Percentiles rank a stretch among this genome's conserved stretches.
phyloP scores from a whole-genome alignment of 2,113 vertebrate species.

The Mixornis gularis region DNA sequence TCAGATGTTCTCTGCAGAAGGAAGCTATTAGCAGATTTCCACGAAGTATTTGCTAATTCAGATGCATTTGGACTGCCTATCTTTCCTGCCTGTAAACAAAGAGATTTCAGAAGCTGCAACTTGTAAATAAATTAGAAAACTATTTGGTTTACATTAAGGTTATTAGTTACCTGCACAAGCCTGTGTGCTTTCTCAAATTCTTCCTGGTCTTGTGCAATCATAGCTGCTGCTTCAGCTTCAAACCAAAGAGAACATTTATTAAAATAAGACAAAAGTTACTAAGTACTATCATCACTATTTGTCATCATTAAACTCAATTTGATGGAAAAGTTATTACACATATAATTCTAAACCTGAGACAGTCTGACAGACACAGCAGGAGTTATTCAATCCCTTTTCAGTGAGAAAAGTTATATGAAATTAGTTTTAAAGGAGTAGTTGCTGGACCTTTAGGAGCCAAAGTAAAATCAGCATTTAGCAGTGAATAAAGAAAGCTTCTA shows the following conservation, averaged over 20 bases:
- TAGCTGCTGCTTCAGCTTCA: slow-evolving; percentile 84
- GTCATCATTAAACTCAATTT: not conserved
- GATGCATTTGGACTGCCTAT: slow-evolving; percentile 62
- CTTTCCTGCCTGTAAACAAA: slow-evolving; percentile 78
- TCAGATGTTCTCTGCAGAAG: slow-evolving; percentile 74
- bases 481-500: not conserved
- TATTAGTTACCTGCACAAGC: slow-evolving; percentile 84
- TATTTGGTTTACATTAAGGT: not conserved
- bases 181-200: slow-evolving; percentile 89
- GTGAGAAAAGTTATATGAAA: not conserved
- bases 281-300: not conserved
- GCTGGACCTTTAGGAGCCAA: not conserved
- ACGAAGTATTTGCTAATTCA: slow-evolving; percentile 77
- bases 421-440: not conserved
- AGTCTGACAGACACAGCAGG: not conserved
- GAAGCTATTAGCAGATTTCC: slow-evolving; percentile 75
- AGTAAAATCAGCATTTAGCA: not conserved
- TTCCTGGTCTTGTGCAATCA: slow-evolving; percentile 86
- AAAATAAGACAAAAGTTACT: not conserved
- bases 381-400: fast-evolving
- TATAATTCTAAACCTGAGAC: not conserved
- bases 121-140: not conserved
- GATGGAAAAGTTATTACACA: not conserved
- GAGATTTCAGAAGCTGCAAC: not conserved
- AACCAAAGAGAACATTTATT: not conserved